Evolutionary conservation across 2,888 invertebrate species (phyloP).

Genomic region (Latheticus oryzae): DNA sequence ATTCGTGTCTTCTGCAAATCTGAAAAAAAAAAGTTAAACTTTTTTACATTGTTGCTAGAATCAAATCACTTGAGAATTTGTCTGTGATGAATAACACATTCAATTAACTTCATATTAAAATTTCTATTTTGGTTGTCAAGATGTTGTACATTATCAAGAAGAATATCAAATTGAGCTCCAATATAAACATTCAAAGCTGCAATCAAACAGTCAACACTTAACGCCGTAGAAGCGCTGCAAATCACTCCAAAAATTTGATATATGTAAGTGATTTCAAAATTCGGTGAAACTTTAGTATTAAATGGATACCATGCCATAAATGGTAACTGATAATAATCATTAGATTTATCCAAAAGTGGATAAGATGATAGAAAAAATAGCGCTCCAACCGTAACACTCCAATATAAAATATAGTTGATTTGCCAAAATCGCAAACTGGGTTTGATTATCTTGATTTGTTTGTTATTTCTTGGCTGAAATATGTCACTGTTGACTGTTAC

Average conservation of each 20-base stretch:
- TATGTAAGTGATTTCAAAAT: constrained; percentile 18
- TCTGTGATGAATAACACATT: constrained; percentile 13
- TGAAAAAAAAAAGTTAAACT: no score
- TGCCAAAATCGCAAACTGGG: constrained; percentile 7
- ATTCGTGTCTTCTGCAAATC: constrained; percentile 11
- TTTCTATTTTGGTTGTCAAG: not conserved
- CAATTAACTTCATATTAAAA: constrained; percentile 2
- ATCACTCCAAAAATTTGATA: constrained; percentile 17
- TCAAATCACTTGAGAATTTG: constrained; percentile 4
- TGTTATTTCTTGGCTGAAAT: constrained; percentile 18
- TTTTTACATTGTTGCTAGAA: not conserved
- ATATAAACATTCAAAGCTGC: constrained; percentile 9
- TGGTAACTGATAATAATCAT: constrained; percentile 5
- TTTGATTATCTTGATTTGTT: constrained; percentile 19
- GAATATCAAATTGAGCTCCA: constrained; percentile 15
- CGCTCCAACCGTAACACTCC: constrained; percentile 4
- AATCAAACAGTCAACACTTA: constrained; percentile 9
- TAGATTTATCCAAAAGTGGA: constrained; percentile 7
- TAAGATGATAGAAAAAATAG: constrained; percentile 12
- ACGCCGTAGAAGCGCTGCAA: constrained; percentile 1
- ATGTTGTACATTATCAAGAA: constrained; percentile 1
- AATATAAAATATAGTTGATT: constrained; percentile 6
- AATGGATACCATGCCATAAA: constrained; percentile 31
- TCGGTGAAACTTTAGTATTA: constrained; percentile 5
- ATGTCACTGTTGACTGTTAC: constrained; percentile 1